These are phyloP conservation scores for Sciurus niger DNA, from an alignment of 2,113 vertebrate species.

Conservation along the genomic window DNA sequence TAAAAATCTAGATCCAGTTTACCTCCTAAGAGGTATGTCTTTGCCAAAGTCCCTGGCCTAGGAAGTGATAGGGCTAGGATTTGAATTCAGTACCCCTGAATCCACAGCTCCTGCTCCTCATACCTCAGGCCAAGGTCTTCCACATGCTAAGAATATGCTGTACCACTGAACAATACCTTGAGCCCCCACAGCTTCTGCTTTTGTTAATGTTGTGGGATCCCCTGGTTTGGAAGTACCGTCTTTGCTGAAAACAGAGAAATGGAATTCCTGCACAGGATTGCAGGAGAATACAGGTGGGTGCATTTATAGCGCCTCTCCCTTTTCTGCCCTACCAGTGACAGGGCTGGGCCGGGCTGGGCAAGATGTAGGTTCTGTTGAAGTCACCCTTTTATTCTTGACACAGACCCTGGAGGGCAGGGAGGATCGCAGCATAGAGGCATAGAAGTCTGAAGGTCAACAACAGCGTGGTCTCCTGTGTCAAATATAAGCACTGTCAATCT, in stretches of 20 bases:
- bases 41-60: background rate
- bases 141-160: too few relatives aligned
- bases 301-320: background rate
- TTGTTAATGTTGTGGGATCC: background rate
- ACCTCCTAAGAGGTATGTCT: constrained; percentile 4
- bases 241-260: background rate
- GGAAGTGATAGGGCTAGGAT: background rate
- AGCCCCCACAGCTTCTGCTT: background rate
- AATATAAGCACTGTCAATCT: background rate
- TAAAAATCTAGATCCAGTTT: constrained; percentile 54
- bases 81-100: background rate
- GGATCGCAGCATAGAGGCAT: background rate
- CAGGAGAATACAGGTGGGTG: background rate
- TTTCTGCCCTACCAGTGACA: background rate
- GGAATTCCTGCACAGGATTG: background rate
- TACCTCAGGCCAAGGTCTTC: background rate
- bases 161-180: background rate
- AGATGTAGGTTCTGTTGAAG: background rate
- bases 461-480: background rate
- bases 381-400: background rate
- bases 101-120: background rate
- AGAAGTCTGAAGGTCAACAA: background rate
- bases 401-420: background rate
- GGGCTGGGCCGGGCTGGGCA: background rate
- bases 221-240: background rate